Evolutionary conservation across 2,888 invertebrate genomes (phyloP), one percentile per base, ranked within the genome.

Genomic region (Hyles lineata): DNA sequence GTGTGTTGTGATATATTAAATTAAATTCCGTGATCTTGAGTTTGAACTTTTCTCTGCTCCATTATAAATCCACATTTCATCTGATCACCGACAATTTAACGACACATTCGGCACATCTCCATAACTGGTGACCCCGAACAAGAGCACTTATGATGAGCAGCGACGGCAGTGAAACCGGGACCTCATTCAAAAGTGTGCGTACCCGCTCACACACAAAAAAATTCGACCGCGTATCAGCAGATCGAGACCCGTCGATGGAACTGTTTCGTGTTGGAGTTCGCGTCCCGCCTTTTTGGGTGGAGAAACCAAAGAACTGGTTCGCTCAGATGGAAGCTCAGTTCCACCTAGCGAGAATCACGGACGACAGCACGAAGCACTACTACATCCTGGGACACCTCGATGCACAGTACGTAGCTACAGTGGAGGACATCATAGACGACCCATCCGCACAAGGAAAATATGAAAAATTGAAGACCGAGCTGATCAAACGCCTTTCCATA

Each of bases 401-500:
- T 0, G 15, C 23, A 11, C 60, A 60, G 23, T 60, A 60, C 15
- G 11, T 23, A 5, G 15, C n/a, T 5, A 23, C 23, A 11, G 60
- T 60, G 23, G 23, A 60, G 9, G 60, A 60, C 21, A 23, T 60
- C 1, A 60, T 60, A 0, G 23, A 23, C 7, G 23, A 60, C 23
- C 60, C 60, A 60, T 25, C 60, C 59, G 21, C n/a, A 21, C 21
- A 8, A 0, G 60, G 60, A 25, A 60, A 60, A 60, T 60, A 60
- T 60, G 60, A 60, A 2, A 60, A 23, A 5, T 5, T 60, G 23
- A 60, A 60, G 23, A 23, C 21, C 23, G 23, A 23, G 60, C 60
- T 60, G 11, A 76, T 78, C 1, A 78, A 78, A 63, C 69, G 78
- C 1, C 70, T 81, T 2, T 74, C 75, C 0, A 72, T 74, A 17